Evolutionary conservation across 2,113 vertebrate genomes (phyloP).

Genomic region (Bos indicus): DNA sequence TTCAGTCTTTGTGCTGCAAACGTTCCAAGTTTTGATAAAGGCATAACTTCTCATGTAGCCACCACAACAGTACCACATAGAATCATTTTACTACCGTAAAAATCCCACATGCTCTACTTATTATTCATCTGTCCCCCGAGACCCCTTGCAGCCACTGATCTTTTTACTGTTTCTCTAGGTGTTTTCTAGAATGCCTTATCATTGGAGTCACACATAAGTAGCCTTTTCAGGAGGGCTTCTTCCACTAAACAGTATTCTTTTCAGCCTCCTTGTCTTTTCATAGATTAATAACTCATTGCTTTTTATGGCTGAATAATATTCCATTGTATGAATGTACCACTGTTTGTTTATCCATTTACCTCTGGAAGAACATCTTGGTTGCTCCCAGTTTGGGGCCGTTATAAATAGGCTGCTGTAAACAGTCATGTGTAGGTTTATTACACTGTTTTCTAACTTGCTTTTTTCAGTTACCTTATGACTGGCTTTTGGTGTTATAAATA

Average conservation of each 20-base stretch:
- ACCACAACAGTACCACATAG: not conserved
- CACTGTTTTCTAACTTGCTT: not conserved
- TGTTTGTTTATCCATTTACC: not conserved
- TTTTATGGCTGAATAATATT: not conserved
- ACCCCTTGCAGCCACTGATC: not conserved
- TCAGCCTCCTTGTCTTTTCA: not conserved
- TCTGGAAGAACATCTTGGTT: not conserved
- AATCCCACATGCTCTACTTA: not conserved
- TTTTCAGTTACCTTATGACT: not conserved
- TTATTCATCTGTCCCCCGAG: accelerated
- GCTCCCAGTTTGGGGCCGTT: not conserved
- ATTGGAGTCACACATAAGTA: not conserved
- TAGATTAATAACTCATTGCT: not conserved
- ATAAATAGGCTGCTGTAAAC: not conserved
- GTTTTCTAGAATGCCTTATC: not conserved
- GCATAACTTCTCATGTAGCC: not conserved
- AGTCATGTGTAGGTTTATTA: not conserved
- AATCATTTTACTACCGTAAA: not conserved
- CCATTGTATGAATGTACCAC: not conserved
- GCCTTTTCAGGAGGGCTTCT: not conserved
- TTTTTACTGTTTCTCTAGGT: not conserved
- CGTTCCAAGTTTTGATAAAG: not conserved
- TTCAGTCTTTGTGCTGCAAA: not conserved
- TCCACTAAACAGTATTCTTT: not conserved
- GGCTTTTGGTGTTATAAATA: not conserved